These are phyloP conservation scores for Aphelenchoides besseyi DNA, from an alignment of 1,140 invertebrate species.

Conservation along the genomic window DNA sequence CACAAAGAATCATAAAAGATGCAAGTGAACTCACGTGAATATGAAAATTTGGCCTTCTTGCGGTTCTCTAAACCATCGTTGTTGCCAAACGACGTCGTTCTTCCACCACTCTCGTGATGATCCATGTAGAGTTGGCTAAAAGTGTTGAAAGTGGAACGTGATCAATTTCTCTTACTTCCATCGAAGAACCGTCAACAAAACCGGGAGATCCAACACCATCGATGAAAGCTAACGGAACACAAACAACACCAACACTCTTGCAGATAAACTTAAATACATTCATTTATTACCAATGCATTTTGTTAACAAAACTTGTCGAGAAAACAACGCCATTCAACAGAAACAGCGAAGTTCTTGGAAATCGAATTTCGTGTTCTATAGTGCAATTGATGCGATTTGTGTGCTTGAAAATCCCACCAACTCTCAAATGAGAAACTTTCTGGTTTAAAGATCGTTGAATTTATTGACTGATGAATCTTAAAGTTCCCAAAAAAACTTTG, in stretches of 20 bases:
- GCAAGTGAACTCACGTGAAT: not conserved
- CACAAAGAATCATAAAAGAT: not conserved
- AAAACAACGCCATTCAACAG: not conserved
- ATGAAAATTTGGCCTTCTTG: slow-evolving; percentile 7
- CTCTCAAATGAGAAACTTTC: too few relatives aligned
- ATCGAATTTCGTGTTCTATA: not conserved
- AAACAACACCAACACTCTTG: not conserved
- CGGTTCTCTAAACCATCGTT: not conserved
- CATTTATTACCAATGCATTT: not conserved
- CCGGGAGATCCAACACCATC: not conserved
- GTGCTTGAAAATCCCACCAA: too few relatives aligned
- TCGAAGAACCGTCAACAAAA: slow-evolving; percentile 4
- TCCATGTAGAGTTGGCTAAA: slow-evolving; percentile 3
- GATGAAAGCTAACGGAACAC: not conserved
- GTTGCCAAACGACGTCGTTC: not conserved
- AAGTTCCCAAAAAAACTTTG: too few relatives aligned
- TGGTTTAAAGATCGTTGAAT: too few relatives aligned
- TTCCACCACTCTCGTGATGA: not conserved
- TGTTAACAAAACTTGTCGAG: not conserved
- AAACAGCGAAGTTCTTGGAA: not conserved
- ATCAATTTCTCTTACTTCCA: not conserved
- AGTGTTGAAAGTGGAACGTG: not conserved
- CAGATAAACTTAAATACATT: not conserved
- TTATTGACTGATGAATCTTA: too few relatives aligned
- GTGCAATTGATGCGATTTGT: too few relatives aligned